These are phyloP conservation scores for Callyntrura guangdongensis DNA, from an alignment of 2,888 invertebrate genomes.

Conservation along the genomic window DNA sequence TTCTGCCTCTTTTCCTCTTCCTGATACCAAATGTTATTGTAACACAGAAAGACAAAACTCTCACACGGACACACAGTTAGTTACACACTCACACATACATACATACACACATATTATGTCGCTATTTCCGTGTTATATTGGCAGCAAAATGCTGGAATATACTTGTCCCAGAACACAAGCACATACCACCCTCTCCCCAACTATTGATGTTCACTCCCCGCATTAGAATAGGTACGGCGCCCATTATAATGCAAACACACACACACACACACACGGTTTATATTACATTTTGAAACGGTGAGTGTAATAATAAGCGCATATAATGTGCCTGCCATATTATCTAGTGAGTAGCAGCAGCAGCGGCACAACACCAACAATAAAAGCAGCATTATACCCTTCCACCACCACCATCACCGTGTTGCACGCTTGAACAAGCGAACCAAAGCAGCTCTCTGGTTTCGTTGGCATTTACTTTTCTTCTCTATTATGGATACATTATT, in stretches of 20 bases:
- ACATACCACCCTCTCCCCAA: background rate
- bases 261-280: too few species aligned
- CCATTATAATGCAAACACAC: background rate
- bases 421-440: slow-evolving; percentile 64
- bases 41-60: background rate
- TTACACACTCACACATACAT: background rate
- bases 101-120: background rate
- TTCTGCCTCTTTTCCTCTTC: slow-evolving; percentile 48
- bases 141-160: background rate
- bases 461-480: slow-evolving; percentile 70
- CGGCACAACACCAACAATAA: slow-evolving; percentile 5
- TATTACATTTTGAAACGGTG: background rate
- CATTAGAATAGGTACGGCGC: background rate
- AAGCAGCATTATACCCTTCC: background rate
- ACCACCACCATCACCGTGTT: slow-evolving; percentile 46
- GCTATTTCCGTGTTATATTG: background rate
- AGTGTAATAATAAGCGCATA: background rate
- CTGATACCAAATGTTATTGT: background rate
- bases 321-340: background rate
- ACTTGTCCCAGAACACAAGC: background rate
- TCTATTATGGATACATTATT: slow-evolving; percentile 72
- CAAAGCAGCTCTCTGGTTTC: slow-evolving; percentile 19
- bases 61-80: background rate
- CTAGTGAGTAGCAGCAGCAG: background rate
- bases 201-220: too few species aligned